These are phyloP conservation scores for Sebastes iracundus DNA, from an alignment of 2,797 vertebrate species.

Conservation along the genomic window DNA sequence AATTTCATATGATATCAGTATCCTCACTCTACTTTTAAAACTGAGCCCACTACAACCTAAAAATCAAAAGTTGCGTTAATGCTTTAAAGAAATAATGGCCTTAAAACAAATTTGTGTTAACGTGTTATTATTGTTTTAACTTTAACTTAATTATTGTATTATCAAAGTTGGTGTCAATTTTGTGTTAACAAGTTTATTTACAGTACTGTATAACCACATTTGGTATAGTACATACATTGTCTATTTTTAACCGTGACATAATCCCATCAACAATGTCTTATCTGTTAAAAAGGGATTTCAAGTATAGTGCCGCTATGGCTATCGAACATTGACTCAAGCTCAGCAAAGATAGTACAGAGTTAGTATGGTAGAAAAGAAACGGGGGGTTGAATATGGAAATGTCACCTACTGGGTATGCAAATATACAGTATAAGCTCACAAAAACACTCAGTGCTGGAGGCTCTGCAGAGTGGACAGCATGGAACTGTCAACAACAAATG, in stretches of 20 bases:
- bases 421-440: slow-evolving; percentile 41
- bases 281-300: neutral
- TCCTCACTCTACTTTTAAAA: no score
- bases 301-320: neutral
- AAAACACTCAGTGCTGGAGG: slow-evolving; percentile 4
- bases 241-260: neutral
- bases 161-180: neutral
- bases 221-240: neutral
- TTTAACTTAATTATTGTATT: neutral
- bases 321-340: neutral
- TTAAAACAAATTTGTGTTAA: no score
- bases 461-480: slow-evolving; percentile 30
- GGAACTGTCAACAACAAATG: slow-evolving; percentile 59
- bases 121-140: no score
- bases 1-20: no score
- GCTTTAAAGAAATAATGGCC: no score
- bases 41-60: no score
- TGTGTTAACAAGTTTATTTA: neutral
- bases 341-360: slow-evolving; percentile 34
- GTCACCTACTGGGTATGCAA: slow-evolving; percentile 73
- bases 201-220: neutral
- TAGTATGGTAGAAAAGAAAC: slow-evolving; percentile 35
- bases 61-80: no score
- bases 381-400: slow-evolving; percentile 71
- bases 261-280: neutral